Evolutionary conservation across 92 coral and sea anemone genomes (phyloP).

Genomic region (Parazoanthus atlanticus): DNA sequence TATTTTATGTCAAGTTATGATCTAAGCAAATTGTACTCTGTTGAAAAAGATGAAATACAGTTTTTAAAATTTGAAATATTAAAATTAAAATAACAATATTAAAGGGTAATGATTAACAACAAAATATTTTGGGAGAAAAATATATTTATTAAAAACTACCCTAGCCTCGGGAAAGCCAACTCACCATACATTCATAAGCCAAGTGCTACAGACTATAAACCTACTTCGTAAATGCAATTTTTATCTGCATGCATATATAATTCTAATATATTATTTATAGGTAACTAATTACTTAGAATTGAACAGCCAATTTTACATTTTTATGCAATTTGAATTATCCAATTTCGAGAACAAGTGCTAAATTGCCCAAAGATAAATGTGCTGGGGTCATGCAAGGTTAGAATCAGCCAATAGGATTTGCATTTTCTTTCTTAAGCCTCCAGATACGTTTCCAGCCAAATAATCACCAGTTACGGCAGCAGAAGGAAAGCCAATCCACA

Average conservation of each 20-base stretch:
- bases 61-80: not conserved
- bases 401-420: not conserved
- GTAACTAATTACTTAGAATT: no score
- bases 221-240: no score
- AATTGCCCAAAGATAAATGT: no score
- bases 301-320: not conserved
- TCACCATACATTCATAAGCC: no score
- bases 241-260: no score
- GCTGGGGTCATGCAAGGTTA: not conserved
- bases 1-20: not conserved
- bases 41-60: not conserved
- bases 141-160: not conserved
- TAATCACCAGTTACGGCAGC: not conserved
- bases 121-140: not conserved
- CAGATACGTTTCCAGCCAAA: not conserved
- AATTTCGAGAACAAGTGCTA: not conserved
- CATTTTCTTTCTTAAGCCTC: not conserved
- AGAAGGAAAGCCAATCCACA: slow-evolving; percentile 1
- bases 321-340: not conserved
- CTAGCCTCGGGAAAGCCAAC: not conserved
- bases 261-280: no score
- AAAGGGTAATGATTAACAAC: not conserved
- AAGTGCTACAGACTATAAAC: no score
- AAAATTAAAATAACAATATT: not conserved
- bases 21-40: not conserved